Evolutionary conservation across 2,113 vertebrate genomes (phyloP).

Genomic region (Psittacula cyanocephala): DNA sequence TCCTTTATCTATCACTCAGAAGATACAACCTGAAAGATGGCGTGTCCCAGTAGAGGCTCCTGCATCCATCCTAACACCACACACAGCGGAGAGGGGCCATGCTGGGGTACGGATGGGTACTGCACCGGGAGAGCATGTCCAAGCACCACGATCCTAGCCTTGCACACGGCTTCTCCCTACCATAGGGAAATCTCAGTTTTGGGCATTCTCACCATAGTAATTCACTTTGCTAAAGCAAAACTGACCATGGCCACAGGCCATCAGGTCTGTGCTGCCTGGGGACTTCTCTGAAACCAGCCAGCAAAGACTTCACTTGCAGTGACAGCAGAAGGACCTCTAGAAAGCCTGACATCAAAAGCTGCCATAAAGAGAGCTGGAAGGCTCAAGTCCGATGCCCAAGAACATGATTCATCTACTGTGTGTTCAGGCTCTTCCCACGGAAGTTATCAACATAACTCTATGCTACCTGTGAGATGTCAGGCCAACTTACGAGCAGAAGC

Average conservation of each 20-base stretch:
- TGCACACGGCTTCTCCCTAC: not conserved
- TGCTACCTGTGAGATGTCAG: not conserved
- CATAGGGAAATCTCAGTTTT: accelerated
- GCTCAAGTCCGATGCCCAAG: not conserved
- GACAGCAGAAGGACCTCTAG: not conserved
- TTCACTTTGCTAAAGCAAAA: not conserved
- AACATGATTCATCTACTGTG: not conserved
- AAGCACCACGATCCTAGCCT: not conserved
- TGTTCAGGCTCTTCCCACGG: not conserved
- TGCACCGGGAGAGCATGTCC: accelerated
- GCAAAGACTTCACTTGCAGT: not conserved
- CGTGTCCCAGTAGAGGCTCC: not conserved
- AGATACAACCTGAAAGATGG: not conserved
- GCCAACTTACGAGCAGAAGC: not conserved
- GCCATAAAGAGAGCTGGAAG: not conserved
- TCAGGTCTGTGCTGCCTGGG: not conserved
- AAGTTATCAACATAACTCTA: not conserved
- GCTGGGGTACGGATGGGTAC: accelerated
- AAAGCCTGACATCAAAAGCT: not conserved
- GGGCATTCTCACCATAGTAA: not conserved
- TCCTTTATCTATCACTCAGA: not conserved
- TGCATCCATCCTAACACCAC: accelerated
- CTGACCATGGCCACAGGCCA: not conserved
- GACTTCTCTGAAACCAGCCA: not conserved
- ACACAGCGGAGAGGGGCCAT: not conserved